phyloP scores from a whole-genome alignment of 2,888 invertebrate genomes.

The Cryptus armator region DNA sequence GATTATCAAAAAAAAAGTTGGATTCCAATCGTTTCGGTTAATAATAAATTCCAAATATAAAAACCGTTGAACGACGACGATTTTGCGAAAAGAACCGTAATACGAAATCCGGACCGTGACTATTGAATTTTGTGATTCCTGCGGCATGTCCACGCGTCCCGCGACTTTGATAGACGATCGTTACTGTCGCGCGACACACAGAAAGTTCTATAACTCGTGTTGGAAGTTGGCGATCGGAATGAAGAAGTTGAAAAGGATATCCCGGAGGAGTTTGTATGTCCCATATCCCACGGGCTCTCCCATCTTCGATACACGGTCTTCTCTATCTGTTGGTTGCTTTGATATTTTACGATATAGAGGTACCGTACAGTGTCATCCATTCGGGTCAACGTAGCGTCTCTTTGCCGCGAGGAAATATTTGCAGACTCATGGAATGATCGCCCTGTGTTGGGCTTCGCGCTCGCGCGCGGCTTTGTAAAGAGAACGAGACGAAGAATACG shows the following conservation, averaged over 20 bases:
- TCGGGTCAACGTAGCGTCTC: slow-evolving; percentile 41
- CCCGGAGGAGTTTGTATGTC: slow-evolving; percentile 43
- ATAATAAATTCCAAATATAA: neutral
- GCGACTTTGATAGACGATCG: slow-evolving; percentile 53
- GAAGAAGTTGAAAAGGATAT: slow-evolving; percentile 43
- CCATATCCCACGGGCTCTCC: slow-evolving; percentile 60
- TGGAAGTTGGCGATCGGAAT: slow-evolving; percentile 27
- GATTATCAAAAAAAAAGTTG: neutral
- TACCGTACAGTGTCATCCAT: slow-evolving; percentile 64
- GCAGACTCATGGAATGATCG: slow-evolving; percentile 58
- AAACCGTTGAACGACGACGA: neutral
- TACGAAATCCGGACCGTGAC: neutral
- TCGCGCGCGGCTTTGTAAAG: slow-evolving; percentile 26
- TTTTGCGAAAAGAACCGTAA: neutral
- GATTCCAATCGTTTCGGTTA: neutral
- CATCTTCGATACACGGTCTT: slow-evolving; percentile 7
- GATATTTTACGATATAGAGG: slow-evolving; percentile 30
- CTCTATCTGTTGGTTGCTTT: slow-evolving; percentile 14
- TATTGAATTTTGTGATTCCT: neutral
- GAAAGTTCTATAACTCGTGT: slow-evolving; percentile 31
- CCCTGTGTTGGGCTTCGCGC: neutral
- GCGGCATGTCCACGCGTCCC: slow-evolving; percentile 41
- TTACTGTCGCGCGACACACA: slow-evolving; percentile 57
- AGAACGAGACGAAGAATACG: slow-evolving; percentile 32
- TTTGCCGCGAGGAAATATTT: slow-evolving; percentile 56